Percentiles rank a stretch among this genome's conserved stretches.
Conservation (phyloP, 53 echinoderm and acorn worm species). For the Patiria pectinifera region DNA sequence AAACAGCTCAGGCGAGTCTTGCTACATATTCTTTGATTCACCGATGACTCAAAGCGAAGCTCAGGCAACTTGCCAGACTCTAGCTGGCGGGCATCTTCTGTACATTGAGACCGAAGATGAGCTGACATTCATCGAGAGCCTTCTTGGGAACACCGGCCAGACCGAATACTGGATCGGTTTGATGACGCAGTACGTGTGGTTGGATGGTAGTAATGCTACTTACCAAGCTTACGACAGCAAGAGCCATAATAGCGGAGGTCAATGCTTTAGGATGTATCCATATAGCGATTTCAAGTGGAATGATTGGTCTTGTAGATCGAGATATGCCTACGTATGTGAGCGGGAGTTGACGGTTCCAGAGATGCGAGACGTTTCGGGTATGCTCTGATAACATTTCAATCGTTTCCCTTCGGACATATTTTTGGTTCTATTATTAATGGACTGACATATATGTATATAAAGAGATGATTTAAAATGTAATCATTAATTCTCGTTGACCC, state of each 20-base stretch:
- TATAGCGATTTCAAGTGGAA: not conserved
- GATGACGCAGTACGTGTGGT: not conserved
- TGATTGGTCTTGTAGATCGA: not conserved
- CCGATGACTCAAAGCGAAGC: not conserved
- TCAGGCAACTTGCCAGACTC: not conserved
- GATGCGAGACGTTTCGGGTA: not conserved
- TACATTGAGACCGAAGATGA: not conserved
- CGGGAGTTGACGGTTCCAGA: not conserved
- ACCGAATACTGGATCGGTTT: not conserved
- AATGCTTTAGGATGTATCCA: not conserved
- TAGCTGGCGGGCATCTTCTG: not conserved
- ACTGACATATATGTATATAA: not conserved
- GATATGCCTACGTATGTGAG: not conserved
- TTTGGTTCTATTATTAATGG: not conserved
- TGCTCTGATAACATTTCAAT: not conserved
- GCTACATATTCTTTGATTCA: not conserved
- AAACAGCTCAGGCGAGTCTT: not conserved
- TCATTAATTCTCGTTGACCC: too few species aligned
- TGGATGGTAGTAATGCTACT: not conserved
- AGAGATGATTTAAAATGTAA: too few species aligned
- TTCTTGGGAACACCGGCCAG: not conserved
- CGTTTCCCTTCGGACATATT: not conserved
- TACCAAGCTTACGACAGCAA: not conserved
- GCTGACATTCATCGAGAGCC: not conserved
- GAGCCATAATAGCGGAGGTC: not conserved